These are phyloP conservation scores for Scaptomyza parva DNA, from an alignment of 2,888 invertebrate genomes.

Conservation along the genomic window DNA sequence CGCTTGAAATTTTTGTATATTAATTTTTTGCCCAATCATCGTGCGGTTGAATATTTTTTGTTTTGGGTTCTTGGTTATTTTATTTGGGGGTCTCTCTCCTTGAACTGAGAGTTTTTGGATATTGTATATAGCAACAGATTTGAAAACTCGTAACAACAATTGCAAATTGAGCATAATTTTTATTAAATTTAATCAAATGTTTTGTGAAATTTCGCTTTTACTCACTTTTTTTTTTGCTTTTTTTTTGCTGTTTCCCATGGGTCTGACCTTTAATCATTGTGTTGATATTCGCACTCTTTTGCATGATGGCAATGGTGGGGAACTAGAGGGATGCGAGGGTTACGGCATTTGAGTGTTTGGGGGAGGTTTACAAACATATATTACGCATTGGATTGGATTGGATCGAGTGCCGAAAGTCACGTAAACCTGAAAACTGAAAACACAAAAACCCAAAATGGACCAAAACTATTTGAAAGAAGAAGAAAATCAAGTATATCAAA, in stretches of 20 bases:
- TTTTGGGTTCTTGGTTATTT: neutral
- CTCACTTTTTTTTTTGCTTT: no score
- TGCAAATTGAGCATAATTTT: slow-evolving; percentile 36
- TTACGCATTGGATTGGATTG: no score
- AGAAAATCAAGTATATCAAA: no score
- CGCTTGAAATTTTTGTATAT: slow-evolving; percentile 5
- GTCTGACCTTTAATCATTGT: slow-evolving; percentile 63
- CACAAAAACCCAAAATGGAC: neutral
- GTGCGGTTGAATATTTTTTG: slow-evolving; percentile 22
- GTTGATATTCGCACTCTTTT: slow-evolving; percentile 21
- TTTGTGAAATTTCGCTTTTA: slow-evolving; percentile 40
- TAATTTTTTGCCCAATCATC: slow-evolving; percentile 39
- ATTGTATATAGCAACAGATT: no score
- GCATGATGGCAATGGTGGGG: no score
- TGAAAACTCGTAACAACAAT: no score
- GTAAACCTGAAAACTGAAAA: slow-evolving; percentile 32
- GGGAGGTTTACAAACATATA: no score
- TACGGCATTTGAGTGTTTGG: no score
- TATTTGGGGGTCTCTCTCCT: neutral
- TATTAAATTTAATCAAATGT: slow-evolving; percentile 45
- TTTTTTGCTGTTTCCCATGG: neutral
- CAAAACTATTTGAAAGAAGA: no score
- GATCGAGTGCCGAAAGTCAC: slow-evolving; percentile 43
- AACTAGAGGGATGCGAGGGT: no score
- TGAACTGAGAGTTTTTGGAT: no score